A percentile compares a stretch with the other conserved stretches of the same genome.
Conservation (phyloP, 2,113 vertebrate species). For the Grus americana region DNA sequence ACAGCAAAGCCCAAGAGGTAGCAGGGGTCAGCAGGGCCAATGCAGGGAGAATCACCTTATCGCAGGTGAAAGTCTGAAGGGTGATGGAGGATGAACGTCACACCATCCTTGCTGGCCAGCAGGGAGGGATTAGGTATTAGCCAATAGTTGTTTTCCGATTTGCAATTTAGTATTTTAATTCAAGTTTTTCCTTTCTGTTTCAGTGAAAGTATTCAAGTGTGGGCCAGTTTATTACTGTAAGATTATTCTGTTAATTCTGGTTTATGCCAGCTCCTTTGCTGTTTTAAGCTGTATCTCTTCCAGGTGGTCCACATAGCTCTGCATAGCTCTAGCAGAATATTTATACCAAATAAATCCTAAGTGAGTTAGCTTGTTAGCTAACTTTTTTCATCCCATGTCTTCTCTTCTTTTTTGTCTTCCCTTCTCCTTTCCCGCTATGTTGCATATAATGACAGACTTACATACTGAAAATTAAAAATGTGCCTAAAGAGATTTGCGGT, state of each 20-base stretch:
- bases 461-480: not conserved
- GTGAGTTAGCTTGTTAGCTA: not conserved
- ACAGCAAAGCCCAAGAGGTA: fast-evolving
- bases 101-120: not conserved
- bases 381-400: not conserved
- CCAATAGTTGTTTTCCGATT: not conserved
- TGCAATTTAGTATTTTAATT: not conserved
- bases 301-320: not conserved
- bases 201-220: not conserved
- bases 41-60: not conserved
- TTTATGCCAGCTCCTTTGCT: not conserved
- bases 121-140: not conserved
- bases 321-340: not conserved
- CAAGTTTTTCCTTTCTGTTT: not conserved
- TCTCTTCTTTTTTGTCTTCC: not conserved
- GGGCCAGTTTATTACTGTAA: not conserved
- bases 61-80: not conserved
- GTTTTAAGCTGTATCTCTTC: not conserved
- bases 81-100: not conserved
- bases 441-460: not conserved
- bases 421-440: not conserved
- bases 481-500: not conserved
- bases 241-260: not conserved
- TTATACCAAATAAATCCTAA: not conserved
- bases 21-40: not conserved